Conservation (phyloP, 2,113 vertebrate species). For the Apteryx mantelli region DNA sequence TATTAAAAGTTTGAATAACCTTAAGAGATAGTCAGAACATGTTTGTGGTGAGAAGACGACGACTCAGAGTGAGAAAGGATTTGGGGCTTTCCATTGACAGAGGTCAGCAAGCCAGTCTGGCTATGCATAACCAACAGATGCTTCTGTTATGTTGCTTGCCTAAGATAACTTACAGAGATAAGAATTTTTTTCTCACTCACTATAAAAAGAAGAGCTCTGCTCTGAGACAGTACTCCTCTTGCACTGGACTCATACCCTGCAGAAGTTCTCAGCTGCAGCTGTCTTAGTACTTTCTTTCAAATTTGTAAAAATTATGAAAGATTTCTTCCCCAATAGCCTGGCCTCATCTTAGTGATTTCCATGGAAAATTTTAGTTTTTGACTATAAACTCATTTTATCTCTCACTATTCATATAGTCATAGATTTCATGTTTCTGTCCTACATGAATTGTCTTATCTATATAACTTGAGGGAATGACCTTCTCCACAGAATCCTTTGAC, state of each 20-base stretch:
- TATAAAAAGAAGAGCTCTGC: neutral
- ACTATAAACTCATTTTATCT: neutral
- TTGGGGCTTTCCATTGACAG: neutral
- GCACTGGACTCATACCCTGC: neutral
- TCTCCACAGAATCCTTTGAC: neutral
- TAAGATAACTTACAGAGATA: neutral
- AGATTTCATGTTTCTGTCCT: neutral
- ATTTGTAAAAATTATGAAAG: neutral
- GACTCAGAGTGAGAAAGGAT: neutral
- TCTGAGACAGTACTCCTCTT: neutral
- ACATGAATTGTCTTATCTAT: fast-evolving
- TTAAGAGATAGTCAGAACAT: neutral
- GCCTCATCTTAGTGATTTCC: fast-evolving
- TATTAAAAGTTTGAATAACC: neutral
- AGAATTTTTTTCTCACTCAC: neutral
- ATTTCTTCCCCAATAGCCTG: neutral
- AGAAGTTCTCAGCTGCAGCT: neutral
- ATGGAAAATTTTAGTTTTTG: neutral
- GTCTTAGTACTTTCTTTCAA: neutral
- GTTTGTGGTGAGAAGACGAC: neutral
- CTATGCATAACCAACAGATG: neutral
- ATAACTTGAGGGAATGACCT: neutral
- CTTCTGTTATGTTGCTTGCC: neutral
- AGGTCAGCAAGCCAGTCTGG: neutral
- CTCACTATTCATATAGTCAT: neutral